Evolutionary conservation across 2,888 invertebrate genomes (phyloP), one percentile per base, ranked within the genome.

Genomic region (Eremobia ochroleuca): DNA sequence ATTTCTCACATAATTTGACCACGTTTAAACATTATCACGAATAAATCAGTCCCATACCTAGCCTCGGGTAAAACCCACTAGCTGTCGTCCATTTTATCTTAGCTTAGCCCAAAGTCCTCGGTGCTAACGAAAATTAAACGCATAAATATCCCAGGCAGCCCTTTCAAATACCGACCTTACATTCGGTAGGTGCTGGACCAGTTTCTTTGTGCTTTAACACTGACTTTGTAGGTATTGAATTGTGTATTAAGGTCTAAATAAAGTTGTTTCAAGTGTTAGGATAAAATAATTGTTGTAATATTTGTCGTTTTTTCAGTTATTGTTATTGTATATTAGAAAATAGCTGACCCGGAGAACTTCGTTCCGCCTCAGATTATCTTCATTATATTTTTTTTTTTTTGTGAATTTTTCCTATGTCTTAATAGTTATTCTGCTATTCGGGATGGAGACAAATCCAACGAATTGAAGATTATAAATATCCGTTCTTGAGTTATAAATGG

Each of bases 111-210:
- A 78, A 87, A 85, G 81, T 75, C 62, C 66, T 77, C 79, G 59
- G 74, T 86, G 76, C 76, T 72, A 90, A 88, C 91, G 89, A 91
- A 90, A 90, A 91, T 86, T 89, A 87, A 86, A 87, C 88, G 87
- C 91, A 92, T 93, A 93, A 94, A 93, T 91, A 92, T 91, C 87
- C 86, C 69, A 78, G 91, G 85, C 91, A 92, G 94, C 94, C 96
- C 96, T 96, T 96, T 96, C 96, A 95, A 96, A 96, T 95, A 93
- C 93, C 95, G 94, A 94, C 94, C 94, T 95, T 94, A 95, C 89
- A 85, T 90, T 88, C 89, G 92, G 90, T 84, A 79, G 76, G 73
- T 73, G 73, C 76, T 79, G 76, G 90, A 92, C 94, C 91, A 91
- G 94, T 93, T 94, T 93, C 92, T 93, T 94, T 94, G 93, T 93